These are phyloP conservation scores for Phaethornis superciliosus DNA, from an alignment of 2,113 vertebrate species.

Conservation along the genomic window DNA sequence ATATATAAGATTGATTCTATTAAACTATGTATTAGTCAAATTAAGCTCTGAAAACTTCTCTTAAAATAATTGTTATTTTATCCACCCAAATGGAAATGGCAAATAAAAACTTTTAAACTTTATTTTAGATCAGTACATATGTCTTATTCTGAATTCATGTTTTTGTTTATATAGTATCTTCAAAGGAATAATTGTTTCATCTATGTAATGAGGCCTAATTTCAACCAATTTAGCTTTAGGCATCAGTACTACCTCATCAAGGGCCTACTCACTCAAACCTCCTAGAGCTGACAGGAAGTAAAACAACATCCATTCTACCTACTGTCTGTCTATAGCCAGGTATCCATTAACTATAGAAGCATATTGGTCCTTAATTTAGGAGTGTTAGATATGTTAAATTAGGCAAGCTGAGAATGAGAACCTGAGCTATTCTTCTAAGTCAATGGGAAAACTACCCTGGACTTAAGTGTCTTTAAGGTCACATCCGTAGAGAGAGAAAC, in stretches of 20 bases:
- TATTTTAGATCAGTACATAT: background rate
- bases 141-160: background rate
- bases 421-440: background rate
- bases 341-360: background rate
- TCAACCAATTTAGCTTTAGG: background rate
- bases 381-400: background rate
- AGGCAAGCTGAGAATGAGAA: background rate
- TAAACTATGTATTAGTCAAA: background rate
- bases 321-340: background rate
- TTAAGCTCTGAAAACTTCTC: background rate
- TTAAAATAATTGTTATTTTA: background rate
- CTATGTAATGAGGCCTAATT: background rate
- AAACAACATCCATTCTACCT: background rate
- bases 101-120: background rate
- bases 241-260: background rate
- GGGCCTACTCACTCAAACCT: background rate
- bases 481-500: background rate
- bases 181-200: background rate
- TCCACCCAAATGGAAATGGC: background rate
- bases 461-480: background rate
- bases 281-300: background rate
- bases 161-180: background rate
- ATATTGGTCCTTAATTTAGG: background rate
- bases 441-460: background rate
- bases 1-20: background rate